Base-by-base conservation (phyloP, 2,888 invertebrate species). In the Parascotia fuliginaria region DNA sequence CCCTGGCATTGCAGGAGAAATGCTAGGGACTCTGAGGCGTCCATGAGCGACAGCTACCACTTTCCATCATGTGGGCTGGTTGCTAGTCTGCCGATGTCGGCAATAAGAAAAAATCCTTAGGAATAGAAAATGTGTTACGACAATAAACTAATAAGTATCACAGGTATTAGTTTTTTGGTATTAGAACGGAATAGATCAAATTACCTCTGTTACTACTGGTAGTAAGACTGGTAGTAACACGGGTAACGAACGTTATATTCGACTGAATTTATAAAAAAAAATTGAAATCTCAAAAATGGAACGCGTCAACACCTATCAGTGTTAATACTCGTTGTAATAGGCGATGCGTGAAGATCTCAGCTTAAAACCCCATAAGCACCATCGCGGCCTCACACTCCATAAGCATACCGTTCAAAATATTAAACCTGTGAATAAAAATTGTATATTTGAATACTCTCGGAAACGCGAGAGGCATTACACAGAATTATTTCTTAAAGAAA, bases 401-500 rank as follows among this genome's bases (percentile, higher is more conserved):
- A 61, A 71, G 57, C 71, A 70, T 78, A 72, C 73, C 77, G 75
- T 81, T 74, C 71, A 81, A 85, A 87, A 84, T 86, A 84, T 85
- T 82, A 83, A 75, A 74, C 76, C 72, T 68, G 64, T 70, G 77
- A 85, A 89, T 86, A 89, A 90, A 90, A 90, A 87, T 81, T 82
- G 81, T 83, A 89, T 88, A 89, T 87, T 87, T 88, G 83, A 89
- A 89, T 89, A 87, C 79, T 76, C 77, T 71, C 77, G 64, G 66
- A 67, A 77, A 66, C 68, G 68, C 56, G 73, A 74, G 75, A 70
- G 77, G 83, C 79, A 85, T 88, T 87, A 89, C 85, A 80, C 70
- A 81, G 87, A 88, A 87, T 88, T 89, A 88, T 87, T 88, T 85
- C 82, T 85, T 78, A 79, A 77, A 81, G 83, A 82, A 88, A 85